phyloP scores from a whole-genome alignment of 2,113 vertebrate genomes.

The Chrysochloris asiatica region DNA sequence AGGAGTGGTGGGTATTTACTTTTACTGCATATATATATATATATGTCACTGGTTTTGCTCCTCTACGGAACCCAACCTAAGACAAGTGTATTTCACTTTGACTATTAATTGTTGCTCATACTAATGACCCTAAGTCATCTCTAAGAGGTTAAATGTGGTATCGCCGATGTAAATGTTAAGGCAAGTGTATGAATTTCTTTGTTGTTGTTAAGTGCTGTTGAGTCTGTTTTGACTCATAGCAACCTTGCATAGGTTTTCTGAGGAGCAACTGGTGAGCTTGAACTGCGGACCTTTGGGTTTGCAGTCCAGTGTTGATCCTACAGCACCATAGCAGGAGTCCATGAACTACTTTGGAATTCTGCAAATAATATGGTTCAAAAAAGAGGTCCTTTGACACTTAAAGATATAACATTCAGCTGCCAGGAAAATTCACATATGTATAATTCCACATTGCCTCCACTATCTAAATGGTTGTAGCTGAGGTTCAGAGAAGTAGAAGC shows the following conservation, averaged over 20 bases:
- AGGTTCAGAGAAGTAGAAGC: slow-evolving; percentile 1
- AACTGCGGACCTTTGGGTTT: too few relatives aligned
- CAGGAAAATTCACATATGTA: slow-evolving; percentile 62
- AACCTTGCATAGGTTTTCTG: too few relatives aligned
- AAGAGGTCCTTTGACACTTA: slow-evolving; percentile 2
- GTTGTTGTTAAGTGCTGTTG: too few relatives aligned
- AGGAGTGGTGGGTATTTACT: too few relatives aligned
- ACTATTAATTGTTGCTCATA: background rate
- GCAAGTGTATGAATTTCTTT: background rate
- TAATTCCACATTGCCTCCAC: slow-evolving; percentile 4
- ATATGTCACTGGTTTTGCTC: too few relatives aligned
- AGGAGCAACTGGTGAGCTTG: too few relatives aligned
- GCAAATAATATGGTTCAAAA: background rate
- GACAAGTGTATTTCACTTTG: too few relatives aligned
- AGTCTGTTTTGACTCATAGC: too few relatives aligned
- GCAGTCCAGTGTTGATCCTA: too few relatives aligned
- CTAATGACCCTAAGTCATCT: background rate
- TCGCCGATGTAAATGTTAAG: slow-evolving; percentile 9
- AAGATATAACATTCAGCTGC: slow-evolving; percentile 28
- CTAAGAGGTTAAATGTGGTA: slow-evolving; percentile 8
- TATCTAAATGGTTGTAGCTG: slow-evolving; percentile 24
- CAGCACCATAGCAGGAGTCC: too few relatives aligned
- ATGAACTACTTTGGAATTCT: slow-evolving; percentile 45
- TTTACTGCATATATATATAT: too few relatives aligned
- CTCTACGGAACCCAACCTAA: too few relatives aligned